Percentiles rank a stretch among this genome's conserved stretches.
phyloP scores from a whole-genome alignment of 2,797 vertebrate genomes.

The Mus caroli region DNA sequence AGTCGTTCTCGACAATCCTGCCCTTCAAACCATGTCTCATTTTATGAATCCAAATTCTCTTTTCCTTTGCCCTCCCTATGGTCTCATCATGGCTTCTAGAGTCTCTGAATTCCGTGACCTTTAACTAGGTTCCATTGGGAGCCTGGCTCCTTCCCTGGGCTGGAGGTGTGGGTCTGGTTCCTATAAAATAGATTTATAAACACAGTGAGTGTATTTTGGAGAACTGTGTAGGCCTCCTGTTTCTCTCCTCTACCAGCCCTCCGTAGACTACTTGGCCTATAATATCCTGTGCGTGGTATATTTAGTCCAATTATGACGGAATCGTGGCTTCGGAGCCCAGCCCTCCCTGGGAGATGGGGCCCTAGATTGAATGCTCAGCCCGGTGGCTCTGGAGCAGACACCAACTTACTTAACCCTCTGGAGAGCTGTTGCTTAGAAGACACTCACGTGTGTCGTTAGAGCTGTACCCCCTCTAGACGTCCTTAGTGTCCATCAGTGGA shows the following conservation, averaged over 20 bases:
- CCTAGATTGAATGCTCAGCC: not conserved
- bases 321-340: not conserved
- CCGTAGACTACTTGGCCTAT: not conserved
- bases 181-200: conserved; percentile 68
- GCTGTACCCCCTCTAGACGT: not conserved
- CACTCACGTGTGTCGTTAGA: not conserved
- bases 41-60: conserved; percentile 82
- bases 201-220: conserved; percentile 77
- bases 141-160: not conserved
- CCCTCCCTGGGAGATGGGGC: not conserved
- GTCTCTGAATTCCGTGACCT: conserved; percentile 73
- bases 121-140: not conserved
- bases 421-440: not conserved
- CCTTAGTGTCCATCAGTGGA: not conserved
- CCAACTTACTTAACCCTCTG: not conserved
- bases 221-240: conserved; percentile 76
- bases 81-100: conserved; percentile 78
- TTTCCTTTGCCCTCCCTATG: conserved; percentile 70
- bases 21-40: conserved; percentile 71
- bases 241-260: conserved; percentile 8
- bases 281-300: not conserved
- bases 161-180: not conserved
- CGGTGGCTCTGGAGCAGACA: not conserved
- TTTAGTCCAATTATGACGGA: not conserved
- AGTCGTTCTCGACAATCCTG: conserved; percentile 87